Conservation (phyloP, 2,888 invertebrate genomes). For the Eristalis tenax region DNA sequence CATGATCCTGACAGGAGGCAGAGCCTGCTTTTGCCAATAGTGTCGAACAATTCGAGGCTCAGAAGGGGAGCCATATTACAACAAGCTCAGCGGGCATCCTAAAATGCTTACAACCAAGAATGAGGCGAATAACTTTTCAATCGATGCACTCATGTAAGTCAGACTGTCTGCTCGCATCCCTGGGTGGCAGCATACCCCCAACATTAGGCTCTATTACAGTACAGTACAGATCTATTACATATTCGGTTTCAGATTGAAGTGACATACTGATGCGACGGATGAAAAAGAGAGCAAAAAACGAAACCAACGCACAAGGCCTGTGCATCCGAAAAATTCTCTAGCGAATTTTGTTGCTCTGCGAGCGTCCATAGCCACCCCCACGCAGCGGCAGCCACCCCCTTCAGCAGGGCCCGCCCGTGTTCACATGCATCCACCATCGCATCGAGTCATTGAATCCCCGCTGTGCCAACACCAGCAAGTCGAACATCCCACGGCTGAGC, state of each 20-base stretch:
- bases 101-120: too few species aligned
- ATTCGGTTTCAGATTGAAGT: conserved; percentile 42
- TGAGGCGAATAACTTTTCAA: not conserved
- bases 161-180: not conserved
- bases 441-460: conserved; percentile 34
- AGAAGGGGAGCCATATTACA: too few species aligned
- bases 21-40: too few species aligned
- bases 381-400: not conserved
- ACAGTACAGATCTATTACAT: too few species aligned
- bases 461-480: conserved; percentile 13
- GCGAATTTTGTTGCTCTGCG: conserved; percentile 5
- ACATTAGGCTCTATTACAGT: conserved; percentile 24
- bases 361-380: not conserved
- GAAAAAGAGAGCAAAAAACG: not conserved
- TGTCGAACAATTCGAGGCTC: too few species aligned
- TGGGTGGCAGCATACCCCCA: not conserved
- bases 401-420: conserved; percentile 14
- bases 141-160: not conserved
- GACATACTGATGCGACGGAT: conserved; percentile 20
- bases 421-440: conserved; percentile 47
- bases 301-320: conserved; percentile 10
- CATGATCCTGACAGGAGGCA: not conserved
- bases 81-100: too few species aligned
- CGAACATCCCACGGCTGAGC: conserved; percentile 28
- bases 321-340: conserved; percentile 31